phyloP scores from a whole-genome alignment of 2,797 vertebrate species.

The Onychomys arenicola region DNA sequence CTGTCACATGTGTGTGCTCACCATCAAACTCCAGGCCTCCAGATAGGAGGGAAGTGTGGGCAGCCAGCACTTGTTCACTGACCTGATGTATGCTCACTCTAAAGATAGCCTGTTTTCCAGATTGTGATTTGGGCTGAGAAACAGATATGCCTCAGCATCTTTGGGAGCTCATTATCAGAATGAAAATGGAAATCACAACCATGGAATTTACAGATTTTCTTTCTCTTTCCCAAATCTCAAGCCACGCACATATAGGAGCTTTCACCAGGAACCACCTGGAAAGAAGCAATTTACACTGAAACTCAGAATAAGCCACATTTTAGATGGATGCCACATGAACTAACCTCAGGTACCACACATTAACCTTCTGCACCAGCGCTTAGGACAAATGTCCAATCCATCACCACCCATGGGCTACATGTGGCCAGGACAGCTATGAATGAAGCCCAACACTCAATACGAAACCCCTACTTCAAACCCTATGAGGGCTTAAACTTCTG shows the following conservation, averaged over 20 bases:
- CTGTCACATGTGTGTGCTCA: accelerated
- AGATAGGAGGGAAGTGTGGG: not conserved
- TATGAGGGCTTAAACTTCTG: not conserved
- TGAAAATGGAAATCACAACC: slow-evolving; percentile 3
- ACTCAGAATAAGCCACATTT: accelerated
- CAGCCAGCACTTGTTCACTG: not conserved
- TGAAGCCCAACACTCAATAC: not conserved
- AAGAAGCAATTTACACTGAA: not conserved
- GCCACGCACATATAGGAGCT: not conserved
- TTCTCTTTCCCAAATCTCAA: not conserved
- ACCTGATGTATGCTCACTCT: not conserved
- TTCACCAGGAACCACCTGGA: not conserved
- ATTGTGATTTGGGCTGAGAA: not conserved
- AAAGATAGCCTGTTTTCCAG: not conserved
- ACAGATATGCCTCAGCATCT: not conserved
- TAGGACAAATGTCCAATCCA: not conserved
- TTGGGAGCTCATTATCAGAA: not conserved
- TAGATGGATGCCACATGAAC: too few relatives aligned
- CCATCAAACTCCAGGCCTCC: not conserved
- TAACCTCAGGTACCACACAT: not conserved
- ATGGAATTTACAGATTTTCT: not conserved
- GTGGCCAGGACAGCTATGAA: not conserved
- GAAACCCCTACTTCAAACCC: not conserved
- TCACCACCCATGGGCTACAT: not conserved
- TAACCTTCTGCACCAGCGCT: not conserved